Evolutionary conservation across 2,888 invertebrate genomes (phyloP).

Genomic region (Lacanobia oleracea): DNA sequence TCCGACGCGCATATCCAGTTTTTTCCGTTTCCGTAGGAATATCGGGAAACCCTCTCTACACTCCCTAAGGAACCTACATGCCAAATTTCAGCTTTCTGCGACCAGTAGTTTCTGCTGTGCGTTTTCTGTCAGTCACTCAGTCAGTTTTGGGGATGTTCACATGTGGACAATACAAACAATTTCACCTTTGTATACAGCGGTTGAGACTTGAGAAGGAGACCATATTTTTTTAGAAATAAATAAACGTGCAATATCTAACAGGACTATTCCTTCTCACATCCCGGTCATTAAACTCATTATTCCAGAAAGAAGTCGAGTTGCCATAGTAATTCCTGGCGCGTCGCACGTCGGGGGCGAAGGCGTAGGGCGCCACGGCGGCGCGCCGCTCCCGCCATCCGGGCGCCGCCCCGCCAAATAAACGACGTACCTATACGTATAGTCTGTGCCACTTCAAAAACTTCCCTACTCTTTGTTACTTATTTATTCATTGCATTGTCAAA

Average conservation of each 20-base stretch:
- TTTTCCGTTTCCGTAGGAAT: no score
- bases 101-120: no score
- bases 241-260: conserved; percentile 1
- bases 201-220: no score
- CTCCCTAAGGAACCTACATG: no score
- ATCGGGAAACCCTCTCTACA: no score
- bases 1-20: no score
- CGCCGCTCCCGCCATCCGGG: conserved; percentile 74
- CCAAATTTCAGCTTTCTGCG: no score
- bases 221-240: not conserved
- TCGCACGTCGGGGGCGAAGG: conserved; percentile 71
- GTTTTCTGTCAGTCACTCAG: no score
- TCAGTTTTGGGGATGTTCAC: no score
- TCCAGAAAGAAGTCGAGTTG: conserved; percentile 56
- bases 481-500: conserved; percentile 54
- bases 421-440: conserved; percentile 49
- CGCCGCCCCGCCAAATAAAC: conserved; percentile 67
- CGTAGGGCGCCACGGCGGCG: conserved; percentile 79
- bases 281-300: conserved; percentile 25
- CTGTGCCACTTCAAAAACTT: conserved; percentile 62
- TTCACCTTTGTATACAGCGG: not conserved
- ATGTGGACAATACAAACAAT: no score
- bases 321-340: conserved; percentile 68
- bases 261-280: not conserved
- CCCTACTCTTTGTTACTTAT: conserved; percentile 54